Base-by-base conservation (phyloP, 2,797 vertebrate genomes). In the Chelon labrosus region DNA sequence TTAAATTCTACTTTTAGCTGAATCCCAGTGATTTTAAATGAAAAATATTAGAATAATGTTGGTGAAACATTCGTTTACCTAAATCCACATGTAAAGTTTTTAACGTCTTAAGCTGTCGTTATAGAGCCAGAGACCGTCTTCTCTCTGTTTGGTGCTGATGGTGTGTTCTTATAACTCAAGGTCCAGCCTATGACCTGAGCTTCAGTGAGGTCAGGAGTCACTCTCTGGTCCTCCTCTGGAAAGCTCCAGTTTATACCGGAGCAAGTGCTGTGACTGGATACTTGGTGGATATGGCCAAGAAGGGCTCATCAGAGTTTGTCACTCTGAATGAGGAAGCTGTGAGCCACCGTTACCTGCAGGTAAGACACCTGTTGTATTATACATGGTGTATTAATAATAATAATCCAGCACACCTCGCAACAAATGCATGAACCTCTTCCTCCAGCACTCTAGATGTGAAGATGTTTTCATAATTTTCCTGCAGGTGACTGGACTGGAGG, bases 211-310 rank as follows among this genome's bases (percentile, higher is more conserved):
- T 99, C 54, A 94, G 97, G 72, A 77, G 95, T 70, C 83, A 94
- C 9, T 98, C 98, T 9, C 84, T 99, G 83, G 95, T 99, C 69
- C 63, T 99, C 65, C 92, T 96, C 51, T 99, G 98, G 98, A 98
- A 96, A 71, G 92, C 96, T n/a, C 98, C 98, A 0, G 85, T 98
- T 55, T 99, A 97, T 75, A 71, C 77, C 0, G 98, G 98, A 41
- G 93, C 89, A 0, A 87, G 95, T 6, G 91, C 95, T 0, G 71
- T 98, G 71, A 93, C 93, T 3, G 97, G 97, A 0, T 99, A 98
- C 84, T 89, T 96, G 5, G 95, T 99, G 85, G 97, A 99, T 70
- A 96, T 95, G 85, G 96, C 95, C 74, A 96, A 98, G 76, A 94
- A 95, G 68, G 95, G 94, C 39, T 80, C 92, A 0, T 90, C 92